These are phyloP conservation scores for Drosophila ohnishii DNA, from an alignment of 1,140 invertebrate genomes.

Conservation along the genomic window DNA sequence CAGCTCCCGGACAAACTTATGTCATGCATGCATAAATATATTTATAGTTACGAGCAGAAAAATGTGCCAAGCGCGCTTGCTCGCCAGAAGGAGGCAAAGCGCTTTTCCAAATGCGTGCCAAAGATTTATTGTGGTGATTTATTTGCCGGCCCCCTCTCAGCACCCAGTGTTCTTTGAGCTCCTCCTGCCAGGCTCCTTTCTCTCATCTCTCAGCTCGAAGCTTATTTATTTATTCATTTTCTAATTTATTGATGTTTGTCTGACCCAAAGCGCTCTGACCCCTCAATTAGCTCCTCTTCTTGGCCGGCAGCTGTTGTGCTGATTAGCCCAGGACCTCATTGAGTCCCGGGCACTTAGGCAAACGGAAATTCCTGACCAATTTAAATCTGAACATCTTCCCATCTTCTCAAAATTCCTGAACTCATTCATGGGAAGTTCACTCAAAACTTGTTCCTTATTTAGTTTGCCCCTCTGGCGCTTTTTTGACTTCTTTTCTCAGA, in stretches of 20 bases:
- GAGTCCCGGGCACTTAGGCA: conserved; percentile 19
- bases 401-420: background rate
- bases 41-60: conserved; percentile 71
- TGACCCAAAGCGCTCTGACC: conserved; percentile 68
- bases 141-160: conserved; percentile 42
- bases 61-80: conserved; percentile 50
- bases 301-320: conserved; percentile 59
- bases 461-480: conserved; percentile 6
- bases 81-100: conserved; percentile 25
- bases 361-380: conserved; percentile 35
- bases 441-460: conserved; percentile 10
- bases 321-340: conserved; percentile 57
- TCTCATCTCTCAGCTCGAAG: conserved; percentile 43
- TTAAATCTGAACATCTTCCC: conserved; percentile 9
- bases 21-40: conserved; percentile 80
- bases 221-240: conserved; percentile 82
- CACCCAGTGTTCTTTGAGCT: background rate
- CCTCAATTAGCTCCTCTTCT: background rate
- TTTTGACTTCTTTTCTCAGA: background rate
- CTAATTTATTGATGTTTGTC: conserved; percentile 82
- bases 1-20: conserved; percentile 71
- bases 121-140: conserved; percentile 82
- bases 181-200: conserved; percentile 4
- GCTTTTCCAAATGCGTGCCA: conserved; percentile 68
- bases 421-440: conserved; percentile 4